phyloP scores from a whole-genome alignment of 2,797 vertebrate genomes.

The Clamator glandarius region DNA sequence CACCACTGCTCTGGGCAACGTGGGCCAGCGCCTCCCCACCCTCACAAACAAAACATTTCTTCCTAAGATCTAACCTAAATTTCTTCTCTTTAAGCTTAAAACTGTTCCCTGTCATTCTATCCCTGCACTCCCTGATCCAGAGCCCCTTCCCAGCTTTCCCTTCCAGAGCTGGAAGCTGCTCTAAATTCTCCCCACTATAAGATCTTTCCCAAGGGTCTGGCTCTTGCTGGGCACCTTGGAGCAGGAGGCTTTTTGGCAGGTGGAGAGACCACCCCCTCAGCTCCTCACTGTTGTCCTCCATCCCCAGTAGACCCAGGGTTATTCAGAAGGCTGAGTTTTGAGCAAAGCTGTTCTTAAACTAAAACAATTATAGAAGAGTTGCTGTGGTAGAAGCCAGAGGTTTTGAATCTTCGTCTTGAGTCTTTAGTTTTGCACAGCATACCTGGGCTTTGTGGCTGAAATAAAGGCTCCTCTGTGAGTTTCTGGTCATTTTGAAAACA shows the following conservation, averaged over 20 bases:
- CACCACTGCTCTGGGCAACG: no score
- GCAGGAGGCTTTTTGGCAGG: background rate
- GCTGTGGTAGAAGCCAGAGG: background rate
- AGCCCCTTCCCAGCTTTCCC: no score
- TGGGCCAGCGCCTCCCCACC: no score
- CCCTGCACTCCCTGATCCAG: no score
- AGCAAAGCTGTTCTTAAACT: background rate
- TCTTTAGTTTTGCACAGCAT: background rate
- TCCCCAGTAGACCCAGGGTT: background rate
- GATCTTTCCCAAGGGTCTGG: background rate
- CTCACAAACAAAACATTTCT: no score
- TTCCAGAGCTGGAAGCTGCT: no score
- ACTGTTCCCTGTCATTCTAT: no score
- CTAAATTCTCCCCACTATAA: no score
- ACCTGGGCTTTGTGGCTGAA: background rate
- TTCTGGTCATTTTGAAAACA: background rate
- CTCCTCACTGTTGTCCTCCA: background rate
- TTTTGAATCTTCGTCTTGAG: background rate
- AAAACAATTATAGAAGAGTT: background rate
- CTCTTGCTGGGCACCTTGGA: background rate
- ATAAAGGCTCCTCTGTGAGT: background rate
- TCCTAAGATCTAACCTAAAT: no score
- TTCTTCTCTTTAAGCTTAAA: no score
- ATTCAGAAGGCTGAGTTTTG: background rate
- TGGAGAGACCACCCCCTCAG: rapidly evolving